Base-by-base conservation (phyloP, 2,113 vertebrate genomes). In the Accipiter cooperii region DNA sequence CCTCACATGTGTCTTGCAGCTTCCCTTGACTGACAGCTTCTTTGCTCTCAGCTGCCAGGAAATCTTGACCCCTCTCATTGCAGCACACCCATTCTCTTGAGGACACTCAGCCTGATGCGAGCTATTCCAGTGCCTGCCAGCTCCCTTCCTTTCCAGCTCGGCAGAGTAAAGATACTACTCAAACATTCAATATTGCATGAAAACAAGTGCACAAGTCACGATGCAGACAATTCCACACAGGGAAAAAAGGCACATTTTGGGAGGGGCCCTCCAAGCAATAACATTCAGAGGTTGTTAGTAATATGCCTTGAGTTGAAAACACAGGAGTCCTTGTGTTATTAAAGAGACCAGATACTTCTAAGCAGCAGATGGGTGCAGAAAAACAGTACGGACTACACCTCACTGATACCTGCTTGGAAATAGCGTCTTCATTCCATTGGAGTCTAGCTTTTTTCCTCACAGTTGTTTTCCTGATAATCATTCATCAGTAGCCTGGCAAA, bases 81-180 rank as follows among this genome's bases (percentile, higher is more conserved):
- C 13, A 89, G 57, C 92, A 95, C 94, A 61, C 92, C 94, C 92
- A 84, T 80, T 57, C 94, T 92, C 94, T n/a, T n/a, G 91, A 82
- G 94, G 77, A 91, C 54, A 17, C 44, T 76, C 63, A 60, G 55
- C 12, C 51, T 70, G 49, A 70, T 55, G 26, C 4, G 33, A 86
- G 51, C 60, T n/a, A n/a, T 61, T 55, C 14, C 1, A 68, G 15
- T 20, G 55, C 63, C 73, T 94, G 91, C 92, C 86, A 89, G n/a
- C 17, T 19, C 29, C 65, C 22, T 64, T 87, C 34, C 46, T 57
- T 69, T 79, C 31, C 25, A 91, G 52, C 74, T 82, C 16, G 0
- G 57, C 55, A 73, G 76, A 84, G 40, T 61, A 65, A 87, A 91
- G 74, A 76, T 79, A 66, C 75, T 63, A 36, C 73, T 96, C 61